Evolutionary conservation across 2,797 vertebrate genomes (phyloP), one percentile per base, ranked within the genome.

Genomic region (Anniella stebbinsi): DNA sequence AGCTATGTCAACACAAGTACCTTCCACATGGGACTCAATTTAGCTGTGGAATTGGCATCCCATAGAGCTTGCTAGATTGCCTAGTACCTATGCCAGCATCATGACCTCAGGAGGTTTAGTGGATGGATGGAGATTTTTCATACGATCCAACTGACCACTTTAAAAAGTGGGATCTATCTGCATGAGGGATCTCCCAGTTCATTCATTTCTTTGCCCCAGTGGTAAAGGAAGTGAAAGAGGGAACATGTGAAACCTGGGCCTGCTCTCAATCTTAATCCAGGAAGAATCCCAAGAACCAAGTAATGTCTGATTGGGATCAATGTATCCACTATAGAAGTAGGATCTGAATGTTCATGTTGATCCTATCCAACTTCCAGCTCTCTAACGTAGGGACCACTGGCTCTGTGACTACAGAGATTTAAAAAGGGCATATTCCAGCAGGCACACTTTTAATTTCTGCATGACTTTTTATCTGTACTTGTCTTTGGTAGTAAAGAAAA

Each of bases 401-500:
- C n/a, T 54, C 15, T 51, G 12, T 0, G 0, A 51, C 73, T 81
- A 18, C 1, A 90, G 30, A 90, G 78, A 72, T 38, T 82, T 0
- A 73, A 45, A 75, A 12, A 72, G 18, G 2, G 30, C 13, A 75
- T 6, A 45, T 84, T 85, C 81, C 0, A 17, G 30, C 17, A 21
- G 0, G 0, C 17, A 57, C 51, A 92, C 90, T 84, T 84, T 80
- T 84, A 10, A 63, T 72, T 36, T 77, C 86, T 10, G 48, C 48
- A 3, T 78, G 67, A 51, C 10, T n/a, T 8, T 80, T 70, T 80
- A 89, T 92, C 87, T 92, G 80, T 77, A 60, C 28, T 33, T 15
- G 78, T 54, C 80, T 90, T 48, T 87, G 41, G 75, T 76, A 88
- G 45, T 76, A 57, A 30, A 66, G 5, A 87, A 82, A 91, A 36